Evolutionary conservation across 2,113 vertebrate species (phyloP), one percentile per base, ranked within the genome.

Genomic region (Amphiprion ocellaris): DNA sequence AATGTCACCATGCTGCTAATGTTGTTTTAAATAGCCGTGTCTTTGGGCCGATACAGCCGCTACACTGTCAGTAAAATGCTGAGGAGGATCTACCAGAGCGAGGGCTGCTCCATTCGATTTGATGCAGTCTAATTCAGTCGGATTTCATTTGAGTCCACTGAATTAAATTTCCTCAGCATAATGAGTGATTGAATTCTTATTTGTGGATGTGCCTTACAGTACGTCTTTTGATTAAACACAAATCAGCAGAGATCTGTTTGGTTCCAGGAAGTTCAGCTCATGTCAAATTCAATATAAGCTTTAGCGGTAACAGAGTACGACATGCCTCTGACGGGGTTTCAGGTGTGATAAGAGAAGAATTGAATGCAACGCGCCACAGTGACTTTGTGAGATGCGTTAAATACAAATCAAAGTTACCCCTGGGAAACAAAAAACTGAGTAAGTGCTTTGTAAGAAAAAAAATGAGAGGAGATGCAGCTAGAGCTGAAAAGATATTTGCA

Each of bases 11-110:
- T 80, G 66, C 80, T 30, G 82, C 63, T 83, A 74, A 86, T 80
- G 72, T 83, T 82, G 67, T 90, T 90, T 90, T 82, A 83, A 90
- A 89, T 69, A 84, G 74, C 84, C 0, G 7, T 68, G 65, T 88
- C 87, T 85, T 53, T 70, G 44, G 82, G 83, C 58, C 60, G 10
- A 69, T 4, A 1, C 74, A 50, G 60, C 56, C 15, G 6, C 67
- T 61, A 41, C 41, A 6, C 54, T 73, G 74, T 76, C 84, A 62
- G 47, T 37, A 7, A 37, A 37, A 37, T 19, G 69, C 63, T 44
- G 79, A 65, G 59, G 56, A 79, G 64, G 41, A 71, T 74, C 83
- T 24, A 50, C 56, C 55, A 50, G 59, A 64, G 39, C 68, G 16
- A 33, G 2, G 37, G 44, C 65, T 10, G 69, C 77, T 72, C 19